Evolutionary conservation across 2,888 invertebrate genomes (phyloP).

Genomic region (Malthinus flaveolus): DNA sequence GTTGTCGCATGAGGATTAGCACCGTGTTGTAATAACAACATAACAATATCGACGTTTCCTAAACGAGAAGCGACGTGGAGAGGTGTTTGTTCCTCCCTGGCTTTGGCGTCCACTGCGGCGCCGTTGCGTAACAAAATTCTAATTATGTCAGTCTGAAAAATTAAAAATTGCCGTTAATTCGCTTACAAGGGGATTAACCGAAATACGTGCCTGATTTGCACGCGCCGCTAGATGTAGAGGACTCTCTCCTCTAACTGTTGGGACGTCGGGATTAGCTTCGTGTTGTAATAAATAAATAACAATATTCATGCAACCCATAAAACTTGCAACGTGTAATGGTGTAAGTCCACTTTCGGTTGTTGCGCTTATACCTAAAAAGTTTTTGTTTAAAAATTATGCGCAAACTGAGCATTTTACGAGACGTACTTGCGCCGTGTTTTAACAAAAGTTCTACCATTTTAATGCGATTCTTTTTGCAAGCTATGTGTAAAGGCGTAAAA

Average conservation of each 20-base stretch:
- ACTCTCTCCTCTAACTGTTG: conserved; percentile 95
- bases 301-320: conserved; percentile 99
- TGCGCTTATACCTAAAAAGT: conserved; percentile 62
- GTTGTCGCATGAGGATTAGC: conserved; percentile 88
- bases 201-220: conserved; percentile 79
- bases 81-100: conserved; percentile 92
- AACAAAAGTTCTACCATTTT: conserved; percentile 94
- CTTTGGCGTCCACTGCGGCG: conserved; percentile 71
- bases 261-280: conserved; percentile 91
- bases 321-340: conserved; percentile 95
- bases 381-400: not conserved
- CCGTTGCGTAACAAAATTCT: conserved; percentile 92
- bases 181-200: not conserved
- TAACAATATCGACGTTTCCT: conserved; percentile 95
- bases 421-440: conserved; percentile 88
- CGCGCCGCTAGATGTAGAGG: conserved; percentile 94
- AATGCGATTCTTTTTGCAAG: conserved; percentile 97
- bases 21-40: conserved; percentile 90
- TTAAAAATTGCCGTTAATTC: not conserved
- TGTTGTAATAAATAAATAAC: conserved; percentile 94
- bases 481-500: conserved; percentile 97
- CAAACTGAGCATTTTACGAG: not conserved
- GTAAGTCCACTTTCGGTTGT: conserved; percentile 86
- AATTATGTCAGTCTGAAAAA: conserved; percentile 81
- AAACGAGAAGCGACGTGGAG: conserved; percentile 94